Percentiles rank a stretch among this genome's conserved stretches.
These are phyloP conservation scores for Mus pahari DNA, from an alignment of 2,113 vertebrate genomes.

Conservation along the genomic window DNA sequence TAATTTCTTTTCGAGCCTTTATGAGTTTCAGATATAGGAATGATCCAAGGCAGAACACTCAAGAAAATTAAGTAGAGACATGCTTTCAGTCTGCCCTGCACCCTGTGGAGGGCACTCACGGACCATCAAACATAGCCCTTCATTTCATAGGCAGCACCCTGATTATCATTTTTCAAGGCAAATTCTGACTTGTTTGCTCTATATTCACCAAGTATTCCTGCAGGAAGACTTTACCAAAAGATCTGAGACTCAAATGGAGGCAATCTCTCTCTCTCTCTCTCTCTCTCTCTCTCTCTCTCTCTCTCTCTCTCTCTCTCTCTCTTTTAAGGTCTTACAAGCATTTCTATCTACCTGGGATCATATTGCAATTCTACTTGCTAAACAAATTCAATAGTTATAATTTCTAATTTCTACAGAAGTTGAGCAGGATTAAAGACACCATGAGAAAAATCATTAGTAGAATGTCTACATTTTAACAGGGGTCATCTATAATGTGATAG, in stretches of 20 bases:
- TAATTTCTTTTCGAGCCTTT: constrained; percentile 73
- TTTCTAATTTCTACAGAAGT: constrained; percentile 13
- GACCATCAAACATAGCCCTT: constrained; percentile 31
- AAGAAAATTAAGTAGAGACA: constrained; percentile 66
- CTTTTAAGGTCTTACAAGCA: constrained; percentile 5
- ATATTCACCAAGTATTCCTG: constrained; percentile 14
- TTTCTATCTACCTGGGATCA: neutral
- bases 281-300: no score
- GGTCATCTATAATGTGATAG: neutral
- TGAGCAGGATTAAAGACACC: neutral
- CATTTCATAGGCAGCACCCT: neutral
- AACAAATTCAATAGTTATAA: neutral
- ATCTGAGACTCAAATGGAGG: constrained; percentile 18
- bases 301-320: no score
- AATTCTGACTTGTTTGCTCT: constrained; percentile 41
- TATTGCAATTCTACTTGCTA: neutral
- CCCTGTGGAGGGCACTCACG: constrained; percentile 84
- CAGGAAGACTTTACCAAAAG: constrained; percentile 18
- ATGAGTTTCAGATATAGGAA: constrained; percentile 65
- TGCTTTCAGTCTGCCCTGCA: constrained; percentile 43
- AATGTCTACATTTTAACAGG: neutral
- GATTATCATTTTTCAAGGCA: constrained; percentile 30
- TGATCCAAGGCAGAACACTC: neutral
- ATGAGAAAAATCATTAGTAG: neutral
- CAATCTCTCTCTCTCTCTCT: constrained; percentile 49